These are phyloP conservation scores for Eupeodes latifasciatus DNA, from an alignment of 2,888 invertebrate genomes.

Conservation along the genomic window DNA sequence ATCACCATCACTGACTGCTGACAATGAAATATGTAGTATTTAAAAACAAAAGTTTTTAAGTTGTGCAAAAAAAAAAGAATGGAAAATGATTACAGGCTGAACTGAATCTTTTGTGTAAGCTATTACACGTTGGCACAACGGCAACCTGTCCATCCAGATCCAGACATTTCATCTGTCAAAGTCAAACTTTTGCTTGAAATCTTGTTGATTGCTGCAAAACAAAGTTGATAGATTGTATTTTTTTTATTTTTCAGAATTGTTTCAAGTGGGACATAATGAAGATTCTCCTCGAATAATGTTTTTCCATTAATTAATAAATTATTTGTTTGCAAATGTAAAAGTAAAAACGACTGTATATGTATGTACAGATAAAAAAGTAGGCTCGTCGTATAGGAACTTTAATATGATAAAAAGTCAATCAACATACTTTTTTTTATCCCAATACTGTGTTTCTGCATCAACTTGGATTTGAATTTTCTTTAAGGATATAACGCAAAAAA, in stretches of 20 bases:
- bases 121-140: slow-evolving; percentile 23
- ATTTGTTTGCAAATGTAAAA: too few relatives aligned
- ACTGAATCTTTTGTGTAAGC: slow-evolving; percentile 22
- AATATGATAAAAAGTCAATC: too few relatives aligned
- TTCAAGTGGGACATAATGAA: slow-evolving; percentile 1
- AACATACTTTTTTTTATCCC: too few relatives aligned
- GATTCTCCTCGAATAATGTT: neutral
- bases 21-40: slow-evolving; percentile 28
- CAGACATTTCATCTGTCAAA: slow-evolving; percentile 48
- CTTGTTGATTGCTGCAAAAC: slow-evolving; percentile 38
- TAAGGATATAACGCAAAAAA: too few relatives aligned
- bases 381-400: too few relatives aligned
- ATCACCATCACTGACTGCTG: slow-evolving; percentile 11
- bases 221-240: slow-evolving; percentile 16
- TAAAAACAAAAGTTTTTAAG: slow-evolving; percentile 29
- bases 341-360: too few relatives aligned
- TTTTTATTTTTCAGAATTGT: slow-evolving; percentile 19
- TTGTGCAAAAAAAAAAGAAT: neutral
- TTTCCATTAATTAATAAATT: neutral
- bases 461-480: too few relatives aligned
- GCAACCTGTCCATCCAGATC: slow-evolving; percentile 8
- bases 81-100: slow-evolving; percentile 23
- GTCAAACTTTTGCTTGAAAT: slow-evolving; percentile 45
- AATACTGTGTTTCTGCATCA: too few relatives aligned
- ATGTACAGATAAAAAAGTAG: too few relatives aligned